A percentile compares a stretch with the other conserved stretches of the same genome.
Conservation (phyloP, 2,888 invertebrate genomes). For the Conus canariensis region DNA sequence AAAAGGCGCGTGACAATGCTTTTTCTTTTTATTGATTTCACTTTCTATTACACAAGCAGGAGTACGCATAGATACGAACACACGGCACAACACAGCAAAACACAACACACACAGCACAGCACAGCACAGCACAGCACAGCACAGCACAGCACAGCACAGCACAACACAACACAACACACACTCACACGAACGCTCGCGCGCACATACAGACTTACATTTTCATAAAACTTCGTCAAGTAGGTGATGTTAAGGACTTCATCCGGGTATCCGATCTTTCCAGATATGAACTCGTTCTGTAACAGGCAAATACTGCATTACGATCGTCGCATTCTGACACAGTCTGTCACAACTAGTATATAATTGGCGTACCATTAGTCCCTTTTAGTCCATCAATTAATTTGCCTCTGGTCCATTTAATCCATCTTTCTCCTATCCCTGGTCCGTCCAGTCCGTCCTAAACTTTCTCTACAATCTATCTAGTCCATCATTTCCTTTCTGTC, state of each 20-base stretch:
- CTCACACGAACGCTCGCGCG: not conserved
- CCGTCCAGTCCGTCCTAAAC: too few species aligned
- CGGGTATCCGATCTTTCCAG: slow-evolving; percentile 93
- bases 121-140: too few species aligned
- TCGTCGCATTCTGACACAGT: too few species aligned
- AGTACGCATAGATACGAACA: not conserved
- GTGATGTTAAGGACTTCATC: slow-evolving; percentile 88
- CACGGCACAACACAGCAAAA: not conserved
- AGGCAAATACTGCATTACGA: not conserved
- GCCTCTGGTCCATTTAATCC: too few species aligned
- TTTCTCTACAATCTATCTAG: too few species aligned
- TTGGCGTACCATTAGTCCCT: too few species aligned
- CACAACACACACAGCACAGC: not conserved
- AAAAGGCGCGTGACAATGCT: too few species aligned
- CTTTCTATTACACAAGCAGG: not conserved
- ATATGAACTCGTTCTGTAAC: slow-evolving; percentile 87
- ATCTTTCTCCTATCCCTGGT: too few species aligned
- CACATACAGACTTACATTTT: slow-evolving; percentile 59
- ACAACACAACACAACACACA: not conserved
- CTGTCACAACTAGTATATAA: too few species aligned
- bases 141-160: not conserved
- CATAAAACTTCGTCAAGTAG: slow-evolving; percentile 89
- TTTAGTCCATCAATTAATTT: too few species aligned
- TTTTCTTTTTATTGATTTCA: too few species aligned
- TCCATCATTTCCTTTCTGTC: too few species aligned